These are phyloP conservation scores for Brachymystax lenok DNA, from an alignment of 2,797 vertebrate genomes.

Conservation along the genomic window DNA sequence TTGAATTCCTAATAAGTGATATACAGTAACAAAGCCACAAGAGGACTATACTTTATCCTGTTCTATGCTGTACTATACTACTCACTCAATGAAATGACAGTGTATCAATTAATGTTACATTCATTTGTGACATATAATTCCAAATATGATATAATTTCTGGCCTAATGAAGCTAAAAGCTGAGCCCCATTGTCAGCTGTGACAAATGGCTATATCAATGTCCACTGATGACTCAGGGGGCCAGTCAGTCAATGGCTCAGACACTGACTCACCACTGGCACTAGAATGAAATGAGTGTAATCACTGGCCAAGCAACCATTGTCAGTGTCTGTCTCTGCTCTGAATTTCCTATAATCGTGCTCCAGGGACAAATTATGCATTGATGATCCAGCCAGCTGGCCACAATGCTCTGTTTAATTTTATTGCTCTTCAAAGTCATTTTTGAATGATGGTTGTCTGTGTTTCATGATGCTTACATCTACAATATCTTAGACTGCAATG, in stretches of 20 bases:
- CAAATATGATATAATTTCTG: not conserved
- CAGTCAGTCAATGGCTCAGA: not conserved
- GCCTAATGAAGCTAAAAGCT: not conserved
- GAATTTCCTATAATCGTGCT: not conserved
- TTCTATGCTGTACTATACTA: too few relatives aligned
- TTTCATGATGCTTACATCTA: not conserved
- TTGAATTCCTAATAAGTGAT: too few relatives aligned
- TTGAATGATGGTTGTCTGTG: not conserved
- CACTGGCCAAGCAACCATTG: not conserved
- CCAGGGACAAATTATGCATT: not conserved
- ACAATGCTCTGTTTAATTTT: not conserved
- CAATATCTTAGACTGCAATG: too few relatives aligned
- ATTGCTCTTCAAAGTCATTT: not conserved
- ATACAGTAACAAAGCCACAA: too few relatives aligned
- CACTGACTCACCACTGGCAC: not conserved
- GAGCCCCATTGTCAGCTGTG: not conserved
- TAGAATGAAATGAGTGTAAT: not conserved
- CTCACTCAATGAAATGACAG: too few relatives aligned
- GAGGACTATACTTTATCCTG: too few relatives aligned
- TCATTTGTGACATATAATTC: too few relatives aligned
- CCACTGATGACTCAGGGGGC: not conserved
- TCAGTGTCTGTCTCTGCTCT: not conserved
- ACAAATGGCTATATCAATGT: not conserved
- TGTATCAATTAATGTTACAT: too few relatives aligned
- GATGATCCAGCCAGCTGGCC: not conserved